A percentile compares a stretch with the other conserved stretches of the same genome.
These are phyloP conservation scores for Tenodera sinensis DNA, from an alignment of 2,888 invertebrate species.

Conservation along the genomic window DNA sequence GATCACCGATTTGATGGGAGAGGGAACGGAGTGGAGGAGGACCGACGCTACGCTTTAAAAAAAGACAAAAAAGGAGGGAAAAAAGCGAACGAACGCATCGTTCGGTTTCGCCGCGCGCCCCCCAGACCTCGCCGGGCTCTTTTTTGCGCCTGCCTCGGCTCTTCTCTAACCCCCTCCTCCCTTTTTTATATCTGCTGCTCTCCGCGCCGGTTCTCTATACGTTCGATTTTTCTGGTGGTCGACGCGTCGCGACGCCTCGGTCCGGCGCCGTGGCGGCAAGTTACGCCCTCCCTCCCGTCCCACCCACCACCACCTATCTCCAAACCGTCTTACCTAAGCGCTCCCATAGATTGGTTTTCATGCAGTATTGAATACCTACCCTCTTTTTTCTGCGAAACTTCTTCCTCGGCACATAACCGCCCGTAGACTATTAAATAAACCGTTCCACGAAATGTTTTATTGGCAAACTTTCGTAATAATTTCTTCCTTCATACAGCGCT, in stretches of 20 bases:
- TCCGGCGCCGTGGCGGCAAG: conserved; percentile 33
- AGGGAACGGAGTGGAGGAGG: background rate
- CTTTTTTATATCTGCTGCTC: conserved; percentile 12
- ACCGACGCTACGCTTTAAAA: background rate
- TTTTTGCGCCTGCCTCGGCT: background rate
- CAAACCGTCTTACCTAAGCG: background rate
- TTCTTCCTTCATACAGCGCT: background rate
- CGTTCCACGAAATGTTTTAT: background rate
- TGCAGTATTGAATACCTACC: background rate
- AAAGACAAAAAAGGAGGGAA: conserved; percentile 2
- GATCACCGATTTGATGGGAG: conserved; percentile 29
- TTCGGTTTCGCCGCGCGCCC: background rate
- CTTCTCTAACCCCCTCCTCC: background rate
- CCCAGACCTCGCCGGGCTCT: background rate
- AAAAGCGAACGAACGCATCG: conserved; percentile 9
- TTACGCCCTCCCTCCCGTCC: conserved; percentile 33
- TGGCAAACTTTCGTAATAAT: background rate
- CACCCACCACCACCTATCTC: conserved; percentile 36
- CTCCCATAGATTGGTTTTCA: background rate
- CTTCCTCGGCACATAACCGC: background rate
- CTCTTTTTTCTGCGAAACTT: background rate
- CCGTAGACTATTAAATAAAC: background rate
- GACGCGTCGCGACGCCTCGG: conserved; percentile 12
- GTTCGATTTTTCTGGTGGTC: conserved; percentile 16
- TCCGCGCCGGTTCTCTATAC: conserved; percentile 5